Evolutionary conservation across 64 coral and sea anemone species (phyloP).

Genomic region (Dendronephthya gigantea): DNA sequence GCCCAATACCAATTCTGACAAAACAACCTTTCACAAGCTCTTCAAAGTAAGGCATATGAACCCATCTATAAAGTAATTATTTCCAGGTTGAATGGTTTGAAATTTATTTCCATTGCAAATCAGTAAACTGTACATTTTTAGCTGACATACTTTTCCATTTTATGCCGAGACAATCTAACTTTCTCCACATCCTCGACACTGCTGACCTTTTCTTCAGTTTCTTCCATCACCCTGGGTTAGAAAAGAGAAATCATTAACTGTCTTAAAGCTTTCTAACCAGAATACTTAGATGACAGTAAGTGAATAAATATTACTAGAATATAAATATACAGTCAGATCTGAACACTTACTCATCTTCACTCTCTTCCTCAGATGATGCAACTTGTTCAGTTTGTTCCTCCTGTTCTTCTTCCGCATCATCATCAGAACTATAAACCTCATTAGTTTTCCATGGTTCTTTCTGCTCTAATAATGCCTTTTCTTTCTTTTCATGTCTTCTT

Average conservation of each 20-base stretch:
- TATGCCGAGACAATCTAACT: slow-evolving; percentile 90
- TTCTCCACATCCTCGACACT: slow-evolving; percentile 64
- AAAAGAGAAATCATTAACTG: not conserved
- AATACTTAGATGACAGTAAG: no score
- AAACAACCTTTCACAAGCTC: slow-evolving; percentile 53
- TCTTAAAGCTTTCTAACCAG: not conserved
- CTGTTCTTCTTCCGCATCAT: slow-evolving; percentile 92
- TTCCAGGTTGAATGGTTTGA: not conserved
- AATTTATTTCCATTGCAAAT: not conserved
- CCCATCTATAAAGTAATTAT: slow-evolving; percentile 46
- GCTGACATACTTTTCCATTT: slow-evolving; percentile 65
- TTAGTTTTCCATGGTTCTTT: slow-evolving; percentile 76
- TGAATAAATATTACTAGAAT: no score
- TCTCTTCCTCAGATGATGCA: slow-evolving; percentile 58
- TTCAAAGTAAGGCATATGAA: slow-evolving; percentile 94
- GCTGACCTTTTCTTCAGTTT: slow-evolving; percentile 41
- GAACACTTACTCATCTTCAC: slow-evolving; percentile 89
- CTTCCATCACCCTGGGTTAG: not conserved
- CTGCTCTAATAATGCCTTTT: slow-evolving; percentile 66
- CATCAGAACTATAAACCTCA: slow-evolving; percentile 92
- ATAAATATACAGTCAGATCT: no score
- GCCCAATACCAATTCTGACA: slow-evolving; percentile 92
- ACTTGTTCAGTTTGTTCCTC: slow-evolving; percentile 84
- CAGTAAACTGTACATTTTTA: not conserved
- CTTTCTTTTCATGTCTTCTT: slow-evolving; percentile 68